phyloP scores from a whole-genome alignment of 2,888 invertebrate species.

The Folsomia manolachei region DNA sequence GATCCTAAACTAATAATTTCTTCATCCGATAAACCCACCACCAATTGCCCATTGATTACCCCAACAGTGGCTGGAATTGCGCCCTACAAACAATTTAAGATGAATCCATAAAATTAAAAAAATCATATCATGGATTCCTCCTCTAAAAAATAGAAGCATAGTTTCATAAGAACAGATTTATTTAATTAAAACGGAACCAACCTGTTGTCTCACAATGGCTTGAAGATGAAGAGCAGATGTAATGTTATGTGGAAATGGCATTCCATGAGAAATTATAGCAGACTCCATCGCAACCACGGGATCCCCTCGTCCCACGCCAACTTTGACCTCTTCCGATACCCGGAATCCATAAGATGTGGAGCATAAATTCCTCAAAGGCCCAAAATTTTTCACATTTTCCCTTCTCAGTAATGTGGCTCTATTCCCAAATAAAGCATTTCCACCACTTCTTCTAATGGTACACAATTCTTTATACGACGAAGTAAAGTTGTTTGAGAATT shows the following conservation, averaged over 20 bases:
- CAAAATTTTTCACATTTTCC: neutral
- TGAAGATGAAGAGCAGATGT: conserved; percentile 81
- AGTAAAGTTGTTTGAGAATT: too few relatives aligned
- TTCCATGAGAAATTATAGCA: conserved; percentile 96
- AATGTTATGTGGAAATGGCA: conserved; percentile 90
- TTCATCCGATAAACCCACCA: conserved; percentile 68
- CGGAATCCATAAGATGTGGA: conserved; percentile 37
- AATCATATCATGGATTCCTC: too few relatives aligned
- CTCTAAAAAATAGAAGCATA: too few relatives aligned
- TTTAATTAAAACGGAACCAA: neutral
- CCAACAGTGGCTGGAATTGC: conserved; percentile 90
- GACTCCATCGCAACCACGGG: conserved; percentile 94
- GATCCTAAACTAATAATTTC: conserved; percentile 52
- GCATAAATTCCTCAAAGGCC: conserved; percentile 12
- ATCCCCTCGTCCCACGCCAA: conserved; percentile 62
- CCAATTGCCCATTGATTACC: conserved; percentile 75
- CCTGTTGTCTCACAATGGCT: conserved; percentile 65
- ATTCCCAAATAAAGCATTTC: too few relatives aligned
- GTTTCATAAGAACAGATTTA: too few relatives aligned
- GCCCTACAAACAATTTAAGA: conserved; percentile 61
- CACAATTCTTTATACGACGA: too few relatives aligned
- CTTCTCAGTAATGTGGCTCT: too few relatives aligned
- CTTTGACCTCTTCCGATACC: conserved; percentile 60
- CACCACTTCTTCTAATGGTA: too few relatives aligned
- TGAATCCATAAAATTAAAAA: conserved; percentile 15